Conservation (phyloP, 2,113 vertebrate species). For the pig (Sus scrofa) region DNA sequence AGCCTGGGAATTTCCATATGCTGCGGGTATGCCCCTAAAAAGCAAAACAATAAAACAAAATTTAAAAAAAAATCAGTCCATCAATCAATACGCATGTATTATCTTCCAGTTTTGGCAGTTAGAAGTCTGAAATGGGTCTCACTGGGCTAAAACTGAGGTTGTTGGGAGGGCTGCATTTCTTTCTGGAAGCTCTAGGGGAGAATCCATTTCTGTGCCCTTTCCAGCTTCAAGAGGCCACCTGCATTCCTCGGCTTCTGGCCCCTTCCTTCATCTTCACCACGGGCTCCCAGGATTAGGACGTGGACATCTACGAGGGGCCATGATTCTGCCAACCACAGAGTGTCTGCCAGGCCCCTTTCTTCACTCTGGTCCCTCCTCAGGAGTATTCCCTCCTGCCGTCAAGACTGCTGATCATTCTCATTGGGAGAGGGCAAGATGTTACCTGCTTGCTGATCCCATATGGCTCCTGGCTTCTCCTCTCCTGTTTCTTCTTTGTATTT, state of each 20-base stretch:
- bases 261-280: not conserved
- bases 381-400: no score
- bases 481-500: not conserved
- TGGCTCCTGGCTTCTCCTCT: not conserved
- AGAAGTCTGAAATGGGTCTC: not conserved
- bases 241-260: not conserved
- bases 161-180: not conserved
- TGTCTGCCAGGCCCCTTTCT: not conserved
- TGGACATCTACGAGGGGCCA: not conserved
- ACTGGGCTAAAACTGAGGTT: not conserved
- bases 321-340: not conserved
- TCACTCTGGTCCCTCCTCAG: not conserved
- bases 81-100: not conserved
- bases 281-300: not conserved
- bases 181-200: not conserved
- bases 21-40: no score
- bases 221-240: not conserved
- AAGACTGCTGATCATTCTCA: not conserved
- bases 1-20: no score
- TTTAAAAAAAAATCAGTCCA: no score
- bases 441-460: not conserved
- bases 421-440: no score
- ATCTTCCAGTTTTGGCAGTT: not conserved
- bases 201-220: not conserved
- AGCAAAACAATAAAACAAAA: no score